phyloP scores from a whole-genome alignment of 64 coral and sea anemone species.

The Trachythela sp. region DNA sequence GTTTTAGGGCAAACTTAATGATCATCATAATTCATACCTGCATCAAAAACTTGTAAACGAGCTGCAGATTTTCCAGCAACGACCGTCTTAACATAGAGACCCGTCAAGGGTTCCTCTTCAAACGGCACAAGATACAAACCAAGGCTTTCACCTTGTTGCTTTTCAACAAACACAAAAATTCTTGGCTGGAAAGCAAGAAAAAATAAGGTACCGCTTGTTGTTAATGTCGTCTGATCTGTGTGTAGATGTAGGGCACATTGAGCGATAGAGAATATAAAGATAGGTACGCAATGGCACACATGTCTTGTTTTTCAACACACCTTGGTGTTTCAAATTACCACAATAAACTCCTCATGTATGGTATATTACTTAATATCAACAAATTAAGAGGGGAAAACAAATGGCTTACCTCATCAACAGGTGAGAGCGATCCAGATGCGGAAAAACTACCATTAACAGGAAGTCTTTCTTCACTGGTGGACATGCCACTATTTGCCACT shows the following conservation, averaged over 20 bases:
- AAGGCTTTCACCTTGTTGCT: not conserved
- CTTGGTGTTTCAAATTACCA: too few relatives aligned
- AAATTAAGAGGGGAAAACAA: not conserved
- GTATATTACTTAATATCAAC: too few relatives aligned
- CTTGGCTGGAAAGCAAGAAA: not conserved
- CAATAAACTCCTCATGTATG: too few relatives aligned
- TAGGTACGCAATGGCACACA: too few relatives aligned
- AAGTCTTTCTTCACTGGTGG: not conserved
- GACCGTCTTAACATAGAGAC: not conserved
- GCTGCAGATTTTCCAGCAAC: not conserved
- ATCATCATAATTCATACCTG: not conserved
- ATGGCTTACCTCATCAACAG: not conserved
- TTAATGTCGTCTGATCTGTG: not conserved
- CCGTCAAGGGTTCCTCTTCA: slow-evolving; percentile 19
- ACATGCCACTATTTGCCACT: not conserved
- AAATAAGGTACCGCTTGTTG: not conserved
- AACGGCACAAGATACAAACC: not conserved
- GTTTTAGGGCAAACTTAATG: not conserved
- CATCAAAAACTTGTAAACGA: not conserved
- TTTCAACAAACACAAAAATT: slow-evolving; percentile 10
- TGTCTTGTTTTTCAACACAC: too few relatives aligned
- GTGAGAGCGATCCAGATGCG: not conserved
- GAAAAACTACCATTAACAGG: not conserved
- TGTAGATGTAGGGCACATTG: too few relatives aligned
- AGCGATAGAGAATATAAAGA: too few relatives aligned